Base-by-base conservation (phyloP, 2,113 vertebrate species). In the Seriola dumerili region DNA sequence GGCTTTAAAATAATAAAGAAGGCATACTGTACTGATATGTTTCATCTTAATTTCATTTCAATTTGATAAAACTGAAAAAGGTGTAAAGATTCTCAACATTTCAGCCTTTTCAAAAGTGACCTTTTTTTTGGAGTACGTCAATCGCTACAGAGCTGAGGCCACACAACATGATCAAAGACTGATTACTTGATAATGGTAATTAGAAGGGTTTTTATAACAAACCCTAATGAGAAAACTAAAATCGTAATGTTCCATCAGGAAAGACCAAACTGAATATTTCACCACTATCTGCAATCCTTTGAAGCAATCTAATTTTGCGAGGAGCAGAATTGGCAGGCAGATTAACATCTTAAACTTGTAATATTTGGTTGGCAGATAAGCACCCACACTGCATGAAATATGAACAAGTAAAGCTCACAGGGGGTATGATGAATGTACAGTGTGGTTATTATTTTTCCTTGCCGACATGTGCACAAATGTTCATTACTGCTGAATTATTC, bases 321-420 rank as follows among this genome's bases (percentile, higher is more conserved):
- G 68, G 42, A 65, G 67, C 78, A 71, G 62, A 76, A 80, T 58
- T 82, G 67, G 72, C 75, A 70, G 59, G 62, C 55, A 78, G 86
- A 91, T 88, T 81, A 77, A 72, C 72, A 89, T 91, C 71, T 78
- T 80, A 80, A 87, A 91, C 69, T 75, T 78, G 72, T 64, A 40
- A 74, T 76, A 83, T 83, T 61, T 80, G 73, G 55, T 59, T 86
- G 48, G 25, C 52, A 77, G 76, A 81, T 86, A 81, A 89, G 75
- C 61, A 61, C 54, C 58, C 23, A 50, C 16, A 19, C 52, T 54
- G 57, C 36, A 81, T 75, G 72, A 87, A 81, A 85, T 67, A 87
- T 81, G 68, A 78, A 55, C 8, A 46, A 38, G 57, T 74, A 57
- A 75, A 74, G 16, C 80, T 83, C 64, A 70, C 16, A 8, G 72